Evolutionary conservation across 2,888 invertebrate species (phyloP), one percentile per base, ranked within the genome.

Genomic region (Invenusta paracnida): DNA sequence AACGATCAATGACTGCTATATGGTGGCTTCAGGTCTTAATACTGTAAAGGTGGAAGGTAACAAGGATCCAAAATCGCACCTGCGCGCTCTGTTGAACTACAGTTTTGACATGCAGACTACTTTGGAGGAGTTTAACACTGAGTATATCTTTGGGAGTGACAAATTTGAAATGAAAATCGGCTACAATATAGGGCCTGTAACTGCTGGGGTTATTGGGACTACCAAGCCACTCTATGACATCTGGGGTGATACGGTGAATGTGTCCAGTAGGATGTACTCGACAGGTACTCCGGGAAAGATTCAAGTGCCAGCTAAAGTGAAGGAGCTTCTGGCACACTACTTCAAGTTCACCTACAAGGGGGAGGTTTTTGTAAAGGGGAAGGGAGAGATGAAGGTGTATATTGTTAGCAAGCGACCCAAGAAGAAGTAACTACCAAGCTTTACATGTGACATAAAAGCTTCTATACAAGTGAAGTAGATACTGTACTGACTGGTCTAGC

Each of bases 231-330:
- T 96, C 91, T 98, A 97, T 89, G 98, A 98, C 91, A 98, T 98
- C 89, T 98, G 98, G 98, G 98, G 98, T 0, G 98, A 98, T 91
- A 96, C 98, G 0, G 98, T 98, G 0, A 98, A 98, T 91, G 96
- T 98, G 86, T 96, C 98, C 0, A 96, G 96, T 2, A 93, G 98
- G 85, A 98, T 98, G 98, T 98, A 98, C 91, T 95, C 96, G 0
- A 98, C 84, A 23, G 67, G 67, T 2, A 23, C 29, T 25, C 84
- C 84, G 25, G 84, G 84, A 25, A 48, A 66, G 2, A 84, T 85
- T 48, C 85, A 85, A 29, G 30, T 30, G 23, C 84, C 85, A 2
- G 28, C 17, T 1, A 27, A 31, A 13, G 85, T 85, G 0, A 31
- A 48, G 17, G 23, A 48, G 5, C 30, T 23, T 17, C 29, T 85